phyloP scores from a whole-genome alignment of 1,140 invertebrate species.

The Fopius arisanus region DNA sequence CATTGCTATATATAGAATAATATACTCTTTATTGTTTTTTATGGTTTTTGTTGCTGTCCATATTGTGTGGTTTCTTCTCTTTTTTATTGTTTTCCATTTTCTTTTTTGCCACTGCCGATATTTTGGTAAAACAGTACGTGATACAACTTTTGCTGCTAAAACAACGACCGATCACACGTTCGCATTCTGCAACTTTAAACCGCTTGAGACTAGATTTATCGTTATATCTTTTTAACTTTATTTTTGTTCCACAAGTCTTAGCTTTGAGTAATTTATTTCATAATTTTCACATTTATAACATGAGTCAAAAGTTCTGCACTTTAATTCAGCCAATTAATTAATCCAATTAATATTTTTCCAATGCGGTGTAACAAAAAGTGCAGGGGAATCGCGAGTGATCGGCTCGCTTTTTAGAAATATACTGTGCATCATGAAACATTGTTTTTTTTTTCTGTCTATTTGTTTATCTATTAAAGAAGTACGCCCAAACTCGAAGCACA shows the following conservation, averaged over 20 bases:
- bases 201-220: slow-evolving; percentile 52
- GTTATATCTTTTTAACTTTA: slow-evolving; percentile 38
- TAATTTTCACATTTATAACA: not conserved
- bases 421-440: slow-evolving; percentile 43
- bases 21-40: slow-evolving; percentile 65
- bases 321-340: not conserved
- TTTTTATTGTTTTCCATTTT: slow-evolving; percentile 32
- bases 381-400: slow-evolving; percentile 41
- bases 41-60: slow-evolving; percentile 59
- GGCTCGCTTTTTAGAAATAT: slow-evolving; percentile 37
- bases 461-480: slow-evolving; percentile 45
- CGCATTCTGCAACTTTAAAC: slow-evolving; percentile 36
- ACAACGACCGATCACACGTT: slow-evolving; percentile 45
- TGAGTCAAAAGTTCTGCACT: no score
- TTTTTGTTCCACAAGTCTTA: slow-evolving; percentile 13
- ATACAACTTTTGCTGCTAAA: slow-evolving; percentile 40
- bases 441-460: slow-evolving; percentile 33
- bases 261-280: not conserved
- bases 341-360: slow-evolving; percentile 13
- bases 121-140: slow-evolving; percentile 44
- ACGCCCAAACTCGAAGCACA: slow-evolving; percentile 32
- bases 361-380: slow-evolving; percentile 28
- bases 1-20: slow-evolving; percentile 64
- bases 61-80: slow-evolving; percentile 50
- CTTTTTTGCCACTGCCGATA: slow-evolving; percentile 35